phyloP scores from a whole-genome alignment of 2,113 vertebrate genomes.

The Sphyrna mokarran region DNA sequence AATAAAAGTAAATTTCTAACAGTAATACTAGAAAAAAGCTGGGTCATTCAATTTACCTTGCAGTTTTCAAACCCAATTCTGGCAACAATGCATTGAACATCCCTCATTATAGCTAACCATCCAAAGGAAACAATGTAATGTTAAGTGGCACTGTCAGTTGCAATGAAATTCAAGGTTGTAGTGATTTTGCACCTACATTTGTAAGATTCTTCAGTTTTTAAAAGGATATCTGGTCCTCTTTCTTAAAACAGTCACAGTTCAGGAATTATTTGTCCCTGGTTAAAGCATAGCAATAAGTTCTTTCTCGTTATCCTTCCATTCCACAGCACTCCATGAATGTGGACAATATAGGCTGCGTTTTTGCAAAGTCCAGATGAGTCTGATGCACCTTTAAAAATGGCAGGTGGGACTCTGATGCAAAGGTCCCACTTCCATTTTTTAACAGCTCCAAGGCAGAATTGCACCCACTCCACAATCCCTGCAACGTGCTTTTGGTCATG shows the following conservation, averaged over 20 bases:
- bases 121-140: background rate
- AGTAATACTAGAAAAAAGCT: background rate
- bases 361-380: too few relatives aligned
- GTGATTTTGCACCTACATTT: background rate
- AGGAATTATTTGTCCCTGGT: background rate
- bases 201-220: background rate
- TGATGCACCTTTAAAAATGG: too few relatives aligned
- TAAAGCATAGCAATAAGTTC: background rate
- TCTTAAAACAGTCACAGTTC: background rate
- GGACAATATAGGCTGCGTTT: background rate
- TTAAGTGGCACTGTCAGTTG: background rate
- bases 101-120: background rate
- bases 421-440: too few relatives aligned
- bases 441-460: too few relatives aligned
- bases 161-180: background rate
- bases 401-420: too few relatives aligned
- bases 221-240: background rate
- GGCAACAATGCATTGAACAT: background rate
- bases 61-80: background rate
- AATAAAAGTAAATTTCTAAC: background rate
- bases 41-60: background rate
- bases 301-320: background rate
- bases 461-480: too few relatives aligned
- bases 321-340: background rate
- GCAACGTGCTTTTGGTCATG: too few relatives aligned